Percentiles rank a stretch among this genome's conserved stretches.
phyloP scores from a whole-genome alignment of 2,888 invertebrate genomes.

The Pocota personata region DNA sequence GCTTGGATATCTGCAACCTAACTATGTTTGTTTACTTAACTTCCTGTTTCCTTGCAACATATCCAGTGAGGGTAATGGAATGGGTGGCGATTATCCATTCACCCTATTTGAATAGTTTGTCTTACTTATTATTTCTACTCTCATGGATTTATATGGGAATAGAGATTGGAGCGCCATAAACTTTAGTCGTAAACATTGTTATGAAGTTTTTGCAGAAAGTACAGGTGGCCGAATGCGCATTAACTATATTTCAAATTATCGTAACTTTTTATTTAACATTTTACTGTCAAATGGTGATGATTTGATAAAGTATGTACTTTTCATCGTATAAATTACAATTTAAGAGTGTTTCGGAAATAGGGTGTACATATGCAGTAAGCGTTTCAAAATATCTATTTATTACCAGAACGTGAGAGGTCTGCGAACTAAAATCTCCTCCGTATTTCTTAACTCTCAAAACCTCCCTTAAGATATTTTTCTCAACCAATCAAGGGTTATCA shows the following conservation, averaged over 20 bases:
- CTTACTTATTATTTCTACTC: neutral
- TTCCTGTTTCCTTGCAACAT: neutral
- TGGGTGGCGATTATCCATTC: constrained; percentile 1
- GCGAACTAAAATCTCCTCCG: too few species aligned
- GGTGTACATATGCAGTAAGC: too few species aligned
- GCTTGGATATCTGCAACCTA: neutral
- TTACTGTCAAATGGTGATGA: neutral
- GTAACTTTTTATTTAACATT: neutral
- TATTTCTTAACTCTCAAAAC: too few species aligned
- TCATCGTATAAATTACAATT: too few species aligned
- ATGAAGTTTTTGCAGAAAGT: neutral
- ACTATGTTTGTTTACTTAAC: neutral
- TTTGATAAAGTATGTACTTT: too few species aligned
- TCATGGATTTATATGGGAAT: neutral
- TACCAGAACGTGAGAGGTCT: too few species aligned
- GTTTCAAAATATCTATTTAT: too few species aligned
- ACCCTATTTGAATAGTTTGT: neutral
- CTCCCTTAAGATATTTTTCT: too few species aligned
- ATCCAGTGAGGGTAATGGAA: neutral
- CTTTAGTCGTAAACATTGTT: neutral
- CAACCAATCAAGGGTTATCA: too few species aligned
- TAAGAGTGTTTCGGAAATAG: too few species aligned
- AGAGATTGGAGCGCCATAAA: neutral
- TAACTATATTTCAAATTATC: neutral
- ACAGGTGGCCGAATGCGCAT: neutral